phyloP scores from a whole-genome alignment of 2,797 vertebrate genomes.

The Champsocephalus esox region DNA sequence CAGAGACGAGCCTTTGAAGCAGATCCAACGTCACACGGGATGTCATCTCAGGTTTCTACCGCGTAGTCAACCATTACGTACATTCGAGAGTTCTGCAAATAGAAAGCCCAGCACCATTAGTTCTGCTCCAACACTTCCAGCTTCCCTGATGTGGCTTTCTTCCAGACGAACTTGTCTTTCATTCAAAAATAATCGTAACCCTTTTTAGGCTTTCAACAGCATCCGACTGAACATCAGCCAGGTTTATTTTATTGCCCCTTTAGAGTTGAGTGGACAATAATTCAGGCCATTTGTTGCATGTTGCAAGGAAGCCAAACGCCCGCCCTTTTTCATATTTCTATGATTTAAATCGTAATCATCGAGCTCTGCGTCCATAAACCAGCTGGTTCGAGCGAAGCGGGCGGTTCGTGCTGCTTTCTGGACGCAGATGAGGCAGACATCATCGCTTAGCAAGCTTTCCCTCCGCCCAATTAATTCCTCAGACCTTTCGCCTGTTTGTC shows the following conservation, averaged over 20 bases:
- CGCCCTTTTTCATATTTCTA: slow-evolving; percentile 64
- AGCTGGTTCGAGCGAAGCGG: slow-evolving; percentile 39
- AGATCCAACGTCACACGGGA: not conserved
- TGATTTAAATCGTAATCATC: slow-evolving; percentile 64
- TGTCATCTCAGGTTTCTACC: not conserved
- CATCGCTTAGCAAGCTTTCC: slow-evolving; percentile 57
- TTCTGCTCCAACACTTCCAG: not conserved
- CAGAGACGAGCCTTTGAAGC: not conserved
- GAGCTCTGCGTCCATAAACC: slow-evolving; percentile 50
- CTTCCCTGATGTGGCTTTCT: slow-evolving; percentile 11
- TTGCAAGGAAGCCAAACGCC: slow-evolving; percentile 36
- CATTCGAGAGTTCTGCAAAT: slow-evolving; percentile 9
- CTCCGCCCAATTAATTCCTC: slow-evolving; percentile 77
- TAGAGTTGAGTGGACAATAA: slow-evolving; percentile 52
- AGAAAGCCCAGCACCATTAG: not conserved
- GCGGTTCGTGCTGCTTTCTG: slow-evolving; percentile 57
- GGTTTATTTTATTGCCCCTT: slow-evolving; percentile 44
- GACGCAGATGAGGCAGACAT: slow-evolving; percentile 69
- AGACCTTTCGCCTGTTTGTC: slow-evolving; percentile 75
- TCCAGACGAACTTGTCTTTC: slow-evolving; percentile 30
- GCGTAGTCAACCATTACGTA: not conserved
- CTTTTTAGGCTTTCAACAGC: slow-evolving; percentile 35
- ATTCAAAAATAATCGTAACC: slow-evolving; percentile 26
- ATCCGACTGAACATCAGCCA: slow-evolving; percentile 47
- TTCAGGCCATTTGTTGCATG: slow-evolving; percentile 65